Evolutionary conservation across 2,888 invertebrate genomes (phyloP).

Genomic region (Polydrusus tereticollis): DNA sequence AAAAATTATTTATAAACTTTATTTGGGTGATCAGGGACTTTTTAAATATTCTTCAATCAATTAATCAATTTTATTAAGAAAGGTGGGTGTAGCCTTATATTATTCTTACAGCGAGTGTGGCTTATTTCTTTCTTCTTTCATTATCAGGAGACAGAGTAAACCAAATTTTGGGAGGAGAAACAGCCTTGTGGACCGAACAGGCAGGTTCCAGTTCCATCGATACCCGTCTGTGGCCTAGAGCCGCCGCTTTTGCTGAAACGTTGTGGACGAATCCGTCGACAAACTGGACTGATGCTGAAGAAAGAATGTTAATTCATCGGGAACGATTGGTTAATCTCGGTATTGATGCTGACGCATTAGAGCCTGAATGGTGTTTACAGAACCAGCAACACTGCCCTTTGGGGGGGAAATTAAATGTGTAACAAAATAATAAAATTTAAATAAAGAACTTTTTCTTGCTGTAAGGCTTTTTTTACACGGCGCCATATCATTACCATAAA

Average conservation of each 20-base stretch:
- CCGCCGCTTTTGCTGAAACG: slow-evolving; percentile 46
- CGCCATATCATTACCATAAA: too few species aligned
- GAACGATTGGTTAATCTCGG: slow-evolving; percentile 73
- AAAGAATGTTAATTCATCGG: slow-evolving; percentile 45
- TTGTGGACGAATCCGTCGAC: slow-evolving; percentile 43
- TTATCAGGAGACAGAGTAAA: slow-evolving; percentile 16
- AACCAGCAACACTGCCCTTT: slow-evolving; percentile 79
- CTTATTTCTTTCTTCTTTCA: too few species aligned
- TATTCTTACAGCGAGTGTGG: too few species aligned
- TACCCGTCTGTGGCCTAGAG: slow-evolving; percentile 44
- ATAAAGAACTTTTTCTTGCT: too few species aligned
- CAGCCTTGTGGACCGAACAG: slow-evolving; percentile 47
- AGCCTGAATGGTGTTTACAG: slow-evolving; percentile 88
- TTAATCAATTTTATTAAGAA: too few species aligned
- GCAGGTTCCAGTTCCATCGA: slow-evolving; percentile 36
- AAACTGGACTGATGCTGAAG: slow-evolving; percentile 38
- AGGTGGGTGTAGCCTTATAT: too few species aligned
- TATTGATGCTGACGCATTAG: slow-evolving; percentile 79
- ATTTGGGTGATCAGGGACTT: too few species aligned
- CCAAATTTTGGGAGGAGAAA: slow-evolving; percentile 47
- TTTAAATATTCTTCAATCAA: too few species aligned
- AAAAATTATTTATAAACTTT: too few species aligned
- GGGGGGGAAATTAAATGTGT: slow-evolving; percentile 43
- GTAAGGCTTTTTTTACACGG: too few species aligned
- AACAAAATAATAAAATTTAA: too few species aligned